Evolutionary conservation across 92 coral and sea anemone genomes (phyloP).

Genomic region (Porites cylindrica): DNA sequence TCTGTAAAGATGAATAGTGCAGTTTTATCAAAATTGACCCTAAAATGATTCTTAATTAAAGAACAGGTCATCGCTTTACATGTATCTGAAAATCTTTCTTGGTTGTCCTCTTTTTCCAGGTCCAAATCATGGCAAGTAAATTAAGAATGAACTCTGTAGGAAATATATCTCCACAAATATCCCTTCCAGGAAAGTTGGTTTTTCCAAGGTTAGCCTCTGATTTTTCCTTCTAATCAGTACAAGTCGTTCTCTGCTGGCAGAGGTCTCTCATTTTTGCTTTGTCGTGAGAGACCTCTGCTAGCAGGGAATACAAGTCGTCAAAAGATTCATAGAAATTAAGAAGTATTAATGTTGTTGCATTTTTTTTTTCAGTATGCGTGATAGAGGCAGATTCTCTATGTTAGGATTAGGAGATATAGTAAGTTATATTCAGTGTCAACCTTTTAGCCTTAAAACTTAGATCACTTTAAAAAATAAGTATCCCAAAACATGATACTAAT

Average conservation of each 20-base stretch:
- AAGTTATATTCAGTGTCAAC: slow-evolving; percentile 41
- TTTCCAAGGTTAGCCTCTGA: slow-evolving; percentile 85
- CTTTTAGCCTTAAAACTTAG: neutral
- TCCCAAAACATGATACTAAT: neutral
- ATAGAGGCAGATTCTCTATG: slow-evolving; percentile 95
- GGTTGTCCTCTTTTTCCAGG: slow-evolving; percentile 40
- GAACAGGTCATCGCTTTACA: too few species aligned
- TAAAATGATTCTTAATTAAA: too few species aligned
- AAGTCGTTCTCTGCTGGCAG: too few species aligned
- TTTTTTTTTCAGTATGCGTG: slow-evolving; percentile 75
- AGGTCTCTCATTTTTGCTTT: too few species aligned
- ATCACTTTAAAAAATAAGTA: neutral
- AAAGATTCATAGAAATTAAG: neutral
- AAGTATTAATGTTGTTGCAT: neutral
- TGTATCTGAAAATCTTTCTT: neutral
- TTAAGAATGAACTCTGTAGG: slow-evolving; percentile 72
- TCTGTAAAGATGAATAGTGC: too few species aligned
- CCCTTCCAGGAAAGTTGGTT: slow-evolving; percentile 96
- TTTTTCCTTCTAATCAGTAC: too few species aligned
- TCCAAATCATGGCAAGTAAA: slow-evolving; percentile 91
- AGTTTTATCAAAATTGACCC: too few species aligned
- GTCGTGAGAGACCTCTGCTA: too few species aligned
- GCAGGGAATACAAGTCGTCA: neutral
- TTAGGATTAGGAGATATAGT: slow-evolving; percentile 99
- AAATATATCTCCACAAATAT: slow-evolving; percentile 84